Evolutionary conservation across 2,797 vertebrate species (phyloP), one percentile per base, ranked within the genome.

Genomic region (Crocidura indochinensis): DNA sequence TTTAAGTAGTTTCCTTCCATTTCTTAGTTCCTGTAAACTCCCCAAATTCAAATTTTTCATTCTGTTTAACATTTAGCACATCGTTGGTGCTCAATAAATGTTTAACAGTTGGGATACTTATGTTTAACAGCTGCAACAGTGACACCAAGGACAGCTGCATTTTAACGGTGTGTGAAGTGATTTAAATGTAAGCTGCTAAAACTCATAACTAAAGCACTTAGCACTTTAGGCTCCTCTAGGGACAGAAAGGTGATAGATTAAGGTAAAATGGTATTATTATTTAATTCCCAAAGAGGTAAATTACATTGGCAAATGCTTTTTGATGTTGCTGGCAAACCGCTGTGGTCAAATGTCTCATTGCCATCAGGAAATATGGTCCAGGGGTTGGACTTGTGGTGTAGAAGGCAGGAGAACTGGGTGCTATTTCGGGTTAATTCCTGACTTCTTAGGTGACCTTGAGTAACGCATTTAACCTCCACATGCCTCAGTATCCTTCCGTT

Each of bases 241-340:
- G 95, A 60, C 56, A 68, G 17, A 96, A 94, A 97, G 95, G 96
- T 96, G 94, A 96, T 95, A 94, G 94, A 96, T 95, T 93, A 97
- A 96, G 94, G 94, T 94, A 95, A 96, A 94, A 91, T 56, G 73
- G 31, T 92, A 95, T 96, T 95, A 95, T 95, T 95, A 96, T 95
- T 97, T 97, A 96, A 97, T 95, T 96, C 88, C 9, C 0, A 96
- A 95, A 95, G 95, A 95, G 87, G 95, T 96, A 96, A 97, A 97
- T 97, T 96, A 96, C 53, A 76, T 78, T 44, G 86, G 91, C 84
- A 92, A 96, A 96, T 95, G 92, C 92, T 96, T 31, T 85, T 95
- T 95, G 96, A 96, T 96, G 93, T 79, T 89, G 81, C 88, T 91
- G 95, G 94, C 93, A 90, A 95, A 94, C 94, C 95, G 8, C 94